phyloP scores from a whole-genome alignment of 2,888 invertebrate genomes.

The Stomorhina lunata region DNA sequence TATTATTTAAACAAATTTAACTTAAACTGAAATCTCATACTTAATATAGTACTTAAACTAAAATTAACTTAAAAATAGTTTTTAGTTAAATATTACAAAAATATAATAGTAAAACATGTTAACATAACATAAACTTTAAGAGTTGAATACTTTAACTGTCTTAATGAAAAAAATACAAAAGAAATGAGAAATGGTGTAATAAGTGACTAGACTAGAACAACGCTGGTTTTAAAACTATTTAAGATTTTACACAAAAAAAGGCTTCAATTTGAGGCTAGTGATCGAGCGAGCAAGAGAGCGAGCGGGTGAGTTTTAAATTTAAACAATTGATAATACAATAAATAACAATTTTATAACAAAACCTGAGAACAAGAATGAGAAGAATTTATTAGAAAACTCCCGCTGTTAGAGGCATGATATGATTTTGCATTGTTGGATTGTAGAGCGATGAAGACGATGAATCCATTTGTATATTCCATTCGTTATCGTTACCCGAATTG shows the following conservation, averaged over 20 bases:
- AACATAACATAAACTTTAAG: conserved; percentile 22
- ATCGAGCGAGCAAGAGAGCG: background rate
- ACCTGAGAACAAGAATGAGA: background rate
- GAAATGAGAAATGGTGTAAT: background rate
- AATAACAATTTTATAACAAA: conserved; percentile 20
- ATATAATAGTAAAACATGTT: background rate
- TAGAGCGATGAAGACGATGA: conserved; percentile 60
- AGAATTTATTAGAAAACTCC: conserved; percentile 69
- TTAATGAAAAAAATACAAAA: background rate
- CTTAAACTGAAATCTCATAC: conserved; percentile 18
- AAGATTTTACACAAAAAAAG: conserved; percentile 22
- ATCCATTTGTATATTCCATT: conserved; percentile 78
- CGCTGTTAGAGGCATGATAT: conserved; percentile 60
- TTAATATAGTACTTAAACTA: background rate
- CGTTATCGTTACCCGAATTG: conserved; percentile 76
- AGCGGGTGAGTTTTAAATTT: background rate
- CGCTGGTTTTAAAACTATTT: conserved; percentile 72
- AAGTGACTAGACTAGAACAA: conserved; percentile 75
- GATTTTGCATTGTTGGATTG: conserved; percentile 52
- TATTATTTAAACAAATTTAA: conserved; percentile 29
- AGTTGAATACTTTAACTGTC: background rate
- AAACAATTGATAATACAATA: conserved; percentile 10
- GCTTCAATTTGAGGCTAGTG: conserved; percentile 28
- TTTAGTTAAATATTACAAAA: background rate
- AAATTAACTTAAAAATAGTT: background rate